Evolutionary conservation across 2,113 vertebrate genomes (phyloP).

Genomic region (Scatophagus argus): DNA sequence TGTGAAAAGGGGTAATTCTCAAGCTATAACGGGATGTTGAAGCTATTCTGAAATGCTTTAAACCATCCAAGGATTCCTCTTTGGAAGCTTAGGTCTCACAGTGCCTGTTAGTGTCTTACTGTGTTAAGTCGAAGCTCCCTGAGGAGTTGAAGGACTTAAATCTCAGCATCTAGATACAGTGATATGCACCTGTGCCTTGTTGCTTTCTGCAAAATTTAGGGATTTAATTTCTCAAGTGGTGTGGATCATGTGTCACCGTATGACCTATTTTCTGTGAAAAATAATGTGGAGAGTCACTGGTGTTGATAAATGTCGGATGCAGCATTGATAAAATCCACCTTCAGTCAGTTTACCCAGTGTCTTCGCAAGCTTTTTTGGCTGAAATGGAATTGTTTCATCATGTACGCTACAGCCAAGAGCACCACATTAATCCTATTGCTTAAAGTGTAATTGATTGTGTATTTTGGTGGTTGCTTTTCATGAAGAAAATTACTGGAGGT

Average conservation of each 20-base stretch:
- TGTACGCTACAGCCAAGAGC: neutral
- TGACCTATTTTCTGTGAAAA: slow-evolving; percentile 12
- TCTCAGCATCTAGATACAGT: neutral
- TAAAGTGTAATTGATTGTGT: neutral
- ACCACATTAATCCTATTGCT: neutral
- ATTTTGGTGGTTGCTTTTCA: neutral
- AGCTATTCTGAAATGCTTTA: neutral
- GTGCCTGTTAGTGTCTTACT: neutral
- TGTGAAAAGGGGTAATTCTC: neutral
- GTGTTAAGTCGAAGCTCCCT: neutral
- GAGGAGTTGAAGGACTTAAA: neutral
- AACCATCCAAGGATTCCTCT: neutral
- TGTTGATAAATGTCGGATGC: slow-evolving; percentile 8
- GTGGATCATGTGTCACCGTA: neutral
- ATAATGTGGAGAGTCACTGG: neutral
- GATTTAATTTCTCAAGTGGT: neutral
- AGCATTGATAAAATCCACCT: neutral
- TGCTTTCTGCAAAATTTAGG: neutral
- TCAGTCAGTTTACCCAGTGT: neutral
- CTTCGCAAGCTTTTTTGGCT: neutral
- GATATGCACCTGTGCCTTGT: neutral
- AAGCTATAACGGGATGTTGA: neutral
- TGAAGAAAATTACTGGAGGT: slow-evolving; percentile 21
- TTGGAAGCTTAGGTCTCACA: neutral
- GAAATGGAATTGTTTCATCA: neutral